Conservation (phyloP, 2,888 invertebrate species). For the Hirtodrosophila duncani region DNA sequence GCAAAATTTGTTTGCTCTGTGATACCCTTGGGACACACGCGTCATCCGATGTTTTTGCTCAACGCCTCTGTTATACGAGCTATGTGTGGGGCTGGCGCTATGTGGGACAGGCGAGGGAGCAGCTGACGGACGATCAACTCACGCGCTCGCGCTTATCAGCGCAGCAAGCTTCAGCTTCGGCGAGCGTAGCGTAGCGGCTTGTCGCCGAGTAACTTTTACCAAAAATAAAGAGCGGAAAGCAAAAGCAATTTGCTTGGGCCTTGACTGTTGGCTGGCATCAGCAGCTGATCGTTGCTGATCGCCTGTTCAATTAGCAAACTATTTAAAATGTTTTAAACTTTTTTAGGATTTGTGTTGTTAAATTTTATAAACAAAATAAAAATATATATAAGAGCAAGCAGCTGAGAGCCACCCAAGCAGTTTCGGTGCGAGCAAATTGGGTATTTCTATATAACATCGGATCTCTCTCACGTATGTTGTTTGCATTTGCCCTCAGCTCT, state of each 20-base stretch:
- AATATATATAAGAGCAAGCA: slow-evolving; percentile 42
- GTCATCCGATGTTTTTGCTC: too few species aligned
- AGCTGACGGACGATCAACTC: neutral
- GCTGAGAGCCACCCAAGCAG: neutral
- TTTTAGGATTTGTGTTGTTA: slow-evolving; percentile 53
- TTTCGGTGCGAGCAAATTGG: slow-evolving; percentile 2
- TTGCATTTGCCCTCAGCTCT: slow-evolving; percentile 25
- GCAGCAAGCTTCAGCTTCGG: neutral
- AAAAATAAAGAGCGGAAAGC: slow-evolving; percentile 16
- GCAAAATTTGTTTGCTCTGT: too few species aligned
- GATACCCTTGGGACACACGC: too few species aligned
- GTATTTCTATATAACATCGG: slow-evolving; percentile 8
- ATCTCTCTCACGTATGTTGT: neutral
- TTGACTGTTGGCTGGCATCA: slow-evolving; percentile 6
- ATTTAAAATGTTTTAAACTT: slow-evolving; percentile 76
- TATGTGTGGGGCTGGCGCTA: too few species aligned
- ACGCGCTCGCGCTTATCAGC: slow-evolving; percentile 23
- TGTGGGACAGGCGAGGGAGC: neutral
- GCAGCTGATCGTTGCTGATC: slow-evolving; percentile 35
- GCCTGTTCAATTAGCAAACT: slow-evolving; percentile 74
- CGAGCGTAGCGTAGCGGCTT: neutral
- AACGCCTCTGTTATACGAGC: too few species aligned
- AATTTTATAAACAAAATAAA: slow-evolving; percentile 68
- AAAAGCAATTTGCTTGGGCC: slow-evolving; percentile 12
- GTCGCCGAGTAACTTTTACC: slow-evolving; percentile 32